Evolutionary conservation across 2,797 vertebrate genomes (phyloP).

Genomic region (Scomberomorus guttatus): DNA sequence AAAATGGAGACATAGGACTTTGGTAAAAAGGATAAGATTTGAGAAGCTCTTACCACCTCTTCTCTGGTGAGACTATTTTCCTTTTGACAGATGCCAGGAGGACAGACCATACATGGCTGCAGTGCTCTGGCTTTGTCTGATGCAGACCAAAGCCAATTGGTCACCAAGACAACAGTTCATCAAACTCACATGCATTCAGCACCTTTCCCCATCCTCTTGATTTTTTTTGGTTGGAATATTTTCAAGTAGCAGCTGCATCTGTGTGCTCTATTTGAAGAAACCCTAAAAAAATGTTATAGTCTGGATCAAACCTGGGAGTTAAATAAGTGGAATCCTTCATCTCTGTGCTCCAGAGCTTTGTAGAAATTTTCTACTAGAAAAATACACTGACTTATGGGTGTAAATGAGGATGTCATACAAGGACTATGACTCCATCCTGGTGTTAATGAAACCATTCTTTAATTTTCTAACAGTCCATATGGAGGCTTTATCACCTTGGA

Average conservation of each 20-base stretch:
- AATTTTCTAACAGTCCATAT: neutral
- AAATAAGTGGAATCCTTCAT: constrained; percentile 7
- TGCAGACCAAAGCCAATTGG: constrained; percentile 9
- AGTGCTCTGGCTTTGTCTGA: constrained; percentile 19
- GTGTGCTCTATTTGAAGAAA: neutral
- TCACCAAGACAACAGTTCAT: constrained; percentile 19
- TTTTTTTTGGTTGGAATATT: constrained; percentile 29
- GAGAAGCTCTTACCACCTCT: constrained; percentile 33
- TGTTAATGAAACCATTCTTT: neutral
- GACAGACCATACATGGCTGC: neutral
- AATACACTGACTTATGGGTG: neutral
- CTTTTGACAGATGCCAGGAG: constrained; percentile 29
- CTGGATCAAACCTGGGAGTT: constrained; percentile 12
- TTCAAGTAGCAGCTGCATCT: neutral
- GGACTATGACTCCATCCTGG: constrained; percentile 12
- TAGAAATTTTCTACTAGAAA: neutral
- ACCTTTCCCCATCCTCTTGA: neutral
- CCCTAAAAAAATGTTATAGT: neutral
- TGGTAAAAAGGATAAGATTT: constrained; percentile 4
- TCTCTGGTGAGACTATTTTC: constrained; percentile 22
- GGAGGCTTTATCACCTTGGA: neutral
- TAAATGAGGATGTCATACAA: constrained; percentile 9
- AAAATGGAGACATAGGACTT: constrained; percentile 27
- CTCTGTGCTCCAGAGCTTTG: constrained; percentile 18
- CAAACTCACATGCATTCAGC: constrained; percentile 5